Evolutionary conservation across 1,140 invertebrate genomes (phyloP).

Genomic region (Nephotettix cincticeps): DNA sequence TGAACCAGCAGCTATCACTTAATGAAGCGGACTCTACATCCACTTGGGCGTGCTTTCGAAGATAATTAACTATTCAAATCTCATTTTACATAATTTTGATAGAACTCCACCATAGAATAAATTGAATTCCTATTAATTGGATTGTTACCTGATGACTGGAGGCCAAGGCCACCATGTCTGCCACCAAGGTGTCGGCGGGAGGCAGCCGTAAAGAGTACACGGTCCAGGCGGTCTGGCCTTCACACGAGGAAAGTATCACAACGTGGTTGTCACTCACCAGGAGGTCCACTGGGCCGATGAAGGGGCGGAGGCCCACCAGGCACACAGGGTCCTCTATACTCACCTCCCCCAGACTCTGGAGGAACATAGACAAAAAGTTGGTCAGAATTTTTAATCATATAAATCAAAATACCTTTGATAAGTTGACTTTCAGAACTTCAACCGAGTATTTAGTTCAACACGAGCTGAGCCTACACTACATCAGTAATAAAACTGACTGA

Average conservation of each 20-base stretch:
- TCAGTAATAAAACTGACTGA: too few species aligned
- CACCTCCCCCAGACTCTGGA: conserved; percentile 8
- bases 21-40: too few species aligned
- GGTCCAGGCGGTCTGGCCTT: conserved; percentile 57
- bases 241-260: conserved; percentile 62
- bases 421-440: too few species aligned
- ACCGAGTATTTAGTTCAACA: too few species aligned
- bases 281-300: conserved; percentile 67
- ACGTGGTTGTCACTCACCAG: conserved; percentile 61
- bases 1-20: too few species aligned
- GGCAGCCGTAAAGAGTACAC: conserved; percentile 65
- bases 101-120: too few species aligned
- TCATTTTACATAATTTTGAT: too few species aligned
- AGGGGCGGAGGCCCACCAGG: conserved; percentile 69
- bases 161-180: conserved; percentile 65
- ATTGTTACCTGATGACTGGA: conserved; percentile 56
- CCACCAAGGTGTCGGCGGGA: conserved; percentile 58
- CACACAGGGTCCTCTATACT: conserved; percentile 63
- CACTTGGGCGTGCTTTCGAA: too few species aligned
- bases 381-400: conserved; percentile 16
- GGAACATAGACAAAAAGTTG: too few species aligned
- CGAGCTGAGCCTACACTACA: too few species aligned
- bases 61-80: too few species aligned
- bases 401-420: conserved; percentile 41
- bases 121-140: too few species aligned